Evolutionary conservation across 2,797 vertebrate species (phyloP), one percentile per base, ranked within the genome.

Genomic region (Cyclura pinguis): DNA sequence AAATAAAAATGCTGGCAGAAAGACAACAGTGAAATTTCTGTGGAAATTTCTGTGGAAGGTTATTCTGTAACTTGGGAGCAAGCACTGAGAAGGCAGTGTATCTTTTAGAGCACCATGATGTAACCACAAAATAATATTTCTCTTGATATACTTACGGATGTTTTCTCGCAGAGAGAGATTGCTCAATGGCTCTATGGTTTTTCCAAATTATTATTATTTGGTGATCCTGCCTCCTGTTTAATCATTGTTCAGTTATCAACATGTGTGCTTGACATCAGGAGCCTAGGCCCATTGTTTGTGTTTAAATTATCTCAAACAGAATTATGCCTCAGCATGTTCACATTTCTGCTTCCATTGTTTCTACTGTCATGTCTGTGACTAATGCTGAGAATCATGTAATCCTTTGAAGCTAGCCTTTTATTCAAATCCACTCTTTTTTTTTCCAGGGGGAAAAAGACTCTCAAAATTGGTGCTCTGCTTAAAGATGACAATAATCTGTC

Each of bases 301-400:
- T 91, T 93, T 27, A 86, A 84, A 92, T 93, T 86, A 88, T 22
- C 87, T 14, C 32, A 91, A 89, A 92, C 77, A 87, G 89, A 93
- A n/a, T 91, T 94, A 95, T 93, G 85, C 80, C 27, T 80, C 80
- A 92, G 57, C 89, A 93, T 93, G 38, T 89, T 93, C 92, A 92
- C 8, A 22, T n/a, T 38, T 89, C 89, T 94, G 12, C 32, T 90
- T 88, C 91, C 7, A 83, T 93, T 90, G 74, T 72, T 24, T 94
- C 52, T 24, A 20, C 86, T 95, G 90, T 85, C 92, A 85, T 9
- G 24, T 59, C 91, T 91, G 78, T 77, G 85, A 90, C 72, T 94
- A 93, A 92, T 38, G 81, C 35, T 50, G 22, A 62, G 72, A 91
- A 91, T 93, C 87, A 86, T 92, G 6, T 55, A 88, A 91, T 64